Conservation (phyloP, 2,888 invertebrate genomes). For the Heliconius ethilla region DNA sequence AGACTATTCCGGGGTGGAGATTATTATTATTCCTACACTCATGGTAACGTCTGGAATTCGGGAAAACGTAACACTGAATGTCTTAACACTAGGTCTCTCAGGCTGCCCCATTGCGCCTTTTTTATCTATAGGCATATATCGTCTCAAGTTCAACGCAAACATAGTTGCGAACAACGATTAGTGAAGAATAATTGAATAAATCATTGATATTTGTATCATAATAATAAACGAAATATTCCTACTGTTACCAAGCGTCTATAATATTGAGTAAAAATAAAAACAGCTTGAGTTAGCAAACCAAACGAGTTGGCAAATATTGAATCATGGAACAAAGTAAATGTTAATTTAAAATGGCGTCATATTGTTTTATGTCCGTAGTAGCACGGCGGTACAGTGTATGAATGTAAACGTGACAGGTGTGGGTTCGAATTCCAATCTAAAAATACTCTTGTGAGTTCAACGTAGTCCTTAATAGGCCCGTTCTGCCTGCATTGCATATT, state of each 20-base stretch:
- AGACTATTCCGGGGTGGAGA: no score
- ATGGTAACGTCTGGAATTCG: no score
- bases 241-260: conserved; percentile 1
- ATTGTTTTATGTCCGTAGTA: neutral
- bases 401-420: neutral
- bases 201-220: no score
- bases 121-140: neutral
- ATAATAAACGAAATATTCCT: neutral
- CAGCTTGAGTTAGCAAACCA: neutral
- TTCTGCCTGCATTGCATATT: no score
- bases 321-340: conserved; percentile 8
- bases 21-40: no score
- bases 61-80: neutral
- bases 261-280: neutral
- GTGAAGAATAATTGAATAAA: no score
- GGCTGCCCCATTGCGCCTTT: no score
- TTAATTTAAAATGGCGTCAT: conserved; percentile 11
- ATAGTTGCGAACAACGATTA: no score
- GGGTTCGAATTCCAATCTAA: neutral
- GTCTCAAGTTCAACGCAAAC: no score
- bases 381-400: neutral
- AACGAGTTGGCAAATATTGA: conserved; percentile 17
- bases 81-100: neutral
- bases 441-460: no score
- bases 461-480: no score